Evolutionary conservation across 2,888 invertebrate species (phyloP).

Genomic region (Ochropleura plecta): DNA sequence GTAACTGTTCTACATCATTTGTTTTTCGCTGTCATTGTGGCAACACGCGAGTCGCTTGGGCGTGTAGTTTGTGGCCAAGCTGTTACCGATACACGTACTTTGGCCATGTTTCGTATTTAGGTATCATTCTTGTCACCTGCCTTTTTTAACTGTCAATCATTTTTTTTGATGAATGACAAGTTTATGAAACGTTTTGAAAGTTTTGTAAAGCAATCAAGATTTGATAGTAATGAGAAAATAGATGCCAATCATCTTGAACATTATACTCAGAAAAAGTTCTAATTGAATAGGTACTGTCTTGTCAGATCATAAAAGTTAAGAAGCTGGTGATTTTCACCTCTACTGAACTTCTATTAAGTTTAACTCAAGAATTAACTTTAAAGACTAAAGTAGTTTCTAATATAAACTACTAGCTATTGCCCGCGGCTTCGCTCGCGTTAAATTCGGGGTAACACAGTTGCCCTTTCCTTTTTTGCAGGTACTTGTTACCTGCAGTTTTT

Average conservation of each 20-base stretch:
- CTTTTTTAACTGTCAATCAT: constrained; percentile 22
- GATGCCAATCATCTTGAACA: constrained; percentile 10
- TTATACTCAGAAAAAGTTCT: no score
- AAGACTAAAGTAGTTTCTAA: no score
- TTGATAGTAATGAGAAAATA: background rate
- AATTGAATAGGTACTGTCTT: background rate
- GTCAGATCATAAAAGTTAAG: background rate
- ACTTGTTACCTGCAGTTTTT: no score
- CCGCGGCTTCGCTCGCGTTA: no score
- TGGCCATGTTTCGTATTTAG: constrained; percentile 4
- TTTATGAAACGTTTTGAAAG: constrained; percentile 34
- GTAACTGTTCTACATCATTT: no score
- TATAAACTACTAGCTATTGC: no score
- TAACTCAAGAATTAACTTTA: no score
- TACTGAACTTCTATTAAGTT: no score
- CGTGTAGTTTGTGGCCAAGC: background rate
- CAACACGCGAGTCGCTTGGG: background rate
- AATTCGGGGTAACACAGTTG: no score
- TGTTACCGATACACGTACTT: constrained; percentile 14
- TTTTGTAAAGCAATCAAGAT: constrained; percentile 1
- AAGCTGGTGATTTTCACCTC: no score
- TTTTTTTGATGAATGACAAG: constrained; percentile 11
- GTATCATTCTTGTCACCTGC: background rate
- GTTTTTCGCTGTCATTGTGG: no score
- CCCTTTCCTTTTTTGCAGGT: no score